Base-by-base conservation (phyloP, 2,113 vertebrate species). In the Mionectes macconnelli region DNA sequence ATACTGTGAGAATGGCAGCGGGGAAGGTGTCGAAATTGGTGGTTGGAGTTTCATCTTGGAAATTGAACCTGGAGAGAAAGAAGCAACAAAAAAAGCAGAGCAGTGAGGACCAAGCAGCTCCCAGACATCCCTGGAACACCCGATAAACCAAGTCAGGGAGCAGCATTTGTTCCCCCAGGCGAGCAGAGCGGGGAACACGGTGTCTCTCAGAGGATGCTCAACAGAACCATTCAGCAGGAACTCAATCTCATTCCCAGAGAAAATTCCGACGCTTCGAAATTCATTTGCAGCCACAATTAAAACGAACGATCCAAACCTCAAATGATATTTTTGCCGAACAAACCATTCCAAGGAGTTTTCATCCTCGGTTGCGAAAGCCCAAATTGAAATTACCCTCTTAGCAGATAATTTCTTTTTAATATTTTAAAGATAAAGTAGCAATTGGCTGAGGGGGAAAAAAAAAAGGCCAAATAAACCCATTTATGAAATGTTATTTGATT, bases 1-100 rank as follows among this genome's bases (percentile, higher is more conserved):
- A 99, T 53, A 99, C 99, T 0, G 99, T 99, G 89, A 99, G 98
- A 91, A 99, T 99, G 59, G 99, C 99, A 3, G 99, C 99, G 18
- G 99, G 99, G 90, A 99, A 99, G 8, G 99, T 99, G 94, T 99
- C 99, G 2, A 99, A 99, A 97, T 99, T 99, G 12, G 99, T 99
- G 9, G 99, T 99, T 10, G 99, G 99, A 8, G 99, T 99, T 98
- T 99, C 99, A 1, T 99, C 98, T 59, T 98, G 97, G 97, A 99
- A 99, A 97, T 99, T 99, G 98, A 99, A 99, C 96, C 99, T 99
- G 95, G 78, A 85, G 64, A 93, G 60, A 84, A 78, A 30, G 8
- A 31, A 78, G 75, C 85, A 73, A 78, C 11, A 21, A 57, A 21
- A 57, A 93, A 62, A n/a, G 13, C 45, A 30, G 37, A 66, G 69